Evolutionary conservation across 2,888 invertebrate genomes (phyloP), one percentile per base, ranked within the genome.

Genomic region (Leptinotarsa tumamoca): DNA sequence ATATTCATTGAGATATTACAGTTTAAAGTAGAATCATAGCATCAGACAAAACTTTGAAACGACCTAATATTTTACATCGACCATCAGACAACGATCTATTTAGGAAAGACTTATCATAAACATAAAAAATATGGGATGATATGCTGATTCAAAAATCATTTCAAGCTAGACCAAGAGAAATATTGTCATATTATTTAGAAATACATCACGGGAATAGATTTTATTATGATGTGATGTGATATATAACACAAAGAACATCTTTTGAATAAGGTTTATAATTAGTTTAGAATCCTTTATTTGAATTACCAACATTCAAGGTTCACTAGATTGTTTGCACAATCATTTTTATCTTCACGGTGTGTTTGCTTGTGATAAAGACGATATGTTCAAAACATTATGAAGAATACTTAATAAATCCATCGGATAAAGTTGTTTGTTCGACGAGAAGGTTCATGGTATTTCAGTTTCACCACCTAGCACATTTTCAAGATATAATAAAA

Each of bases 361-460:
- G 63, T 63, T 63, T 63, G 63, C 63, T 63, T 63, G 43, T 63
- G 63, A 63, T 63, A 63, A 63, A n/a, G 43, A 63, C 33, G 58
- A 58, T 63, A 63, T 63, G 15, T 63, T 63, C 33, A 63, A 63
- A 63, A 63, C 63, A 63, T 43, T 33, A n/a, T 63, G 63, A 63
- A 63, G 63, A 33, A 63, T 43, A 43, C 43, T 13, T 63, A 33
- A 63, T 63, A 63, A 63, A 63, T 63, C 33, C 63, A 63, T 63
- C 63, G 43, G 63, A 63, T 63, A 21, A 58, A 15, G 58, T 21
- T 58, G 58, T 58, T 58, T 58, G 21, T 23, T 58, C 58, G 14
- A 58, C 23, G 23, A 21, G 21, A 14, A 58, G 23, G 2, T 21
- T 23, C n/a, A 52, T 23, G 58, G 23, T 23, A 23, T 58, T 58